Base-by-base conservation (phyloP, 2,888 invertebrate genomes). In the Parthenolecanium corni region DNA sequence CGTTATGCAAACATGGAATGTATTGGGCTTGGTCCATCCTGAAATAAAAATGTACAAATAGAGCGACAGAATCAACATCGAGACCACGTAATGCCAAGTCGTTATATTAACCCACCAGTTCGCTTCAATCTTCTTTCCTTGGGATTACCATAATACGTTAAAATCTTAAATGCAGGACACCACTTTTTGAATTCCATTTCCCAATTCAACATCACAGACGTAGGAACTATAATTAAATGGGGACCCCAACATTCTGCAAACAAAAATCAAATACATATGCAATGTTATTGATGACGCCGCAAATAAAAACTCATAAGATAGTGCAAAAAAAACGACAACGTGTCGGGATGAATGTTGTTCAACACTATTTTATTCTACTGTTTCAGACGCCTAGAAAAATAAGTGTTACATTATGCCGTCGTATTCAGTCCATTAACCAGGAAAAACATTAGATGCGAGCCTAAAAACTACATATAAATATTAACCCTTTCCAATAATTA, bases 101-200 rank as follows among this genome's bases (percentile, higher is more conserved):
- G n/a, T n/a, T n/a, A n/a, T n/a, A n/a, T 12, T 23, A 9, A 31
- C 56, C 18, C 25, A 56, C 56, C 56, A 12, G 84, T 86, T 69
- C 92, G 80, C 73, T 93, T 93, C 67, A 85, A 76, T 74, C 90
- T 91, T 64, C 98, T 79, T 74, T 99, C 98, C 73, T 96, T 96
- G 70, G 91, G 91, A 31, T 86, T 85, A 51, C 98, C 98, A 73
- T 95, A 98, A 74, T 98, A 98, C 1, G 97, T 97, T 68, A 99
- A 81, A 71, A 98, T 92, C 80, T 99, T 98, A 74, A 98, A 94
- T 57, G 91, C 93, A 1, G 98, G 98, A 75, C 96, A 97, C 98
- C 98, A 99, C 75, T 97, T 97, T 76, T 98, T 97, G 72, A 95
- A 89, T 76, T 98, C 98, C 91, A 97, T 93, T 78, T 99, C 98